Evolutionary conservation across 2,888 invertebrate genomes (phyloP).

Genomic region (Diploptera punctata): DNA sequence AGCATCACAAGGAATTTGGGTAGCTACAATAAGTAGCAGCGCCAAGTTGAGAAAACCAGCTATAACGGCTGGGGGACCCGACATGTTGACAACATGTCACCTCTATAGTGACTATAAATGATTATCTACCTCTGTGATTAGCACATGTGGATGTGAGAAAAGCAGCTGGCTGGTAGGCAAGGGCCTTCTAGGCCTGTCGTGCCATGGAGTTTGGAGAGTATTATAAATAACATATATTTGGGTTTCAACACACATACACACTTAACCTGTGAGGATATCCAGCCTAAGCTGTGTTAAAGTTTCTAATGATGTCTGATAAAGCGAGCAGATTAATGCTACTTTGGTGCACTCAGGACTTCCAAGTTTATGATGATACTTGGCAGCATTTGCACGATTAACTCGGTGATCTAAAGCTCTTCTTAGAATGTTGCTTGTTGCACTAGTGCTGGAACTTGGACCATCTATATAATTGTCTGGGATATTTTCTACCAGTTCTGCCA

Average conservation of each 20-base stretch:
- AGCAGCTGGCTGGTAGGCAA: no score
- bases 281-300: constrained; percentile 90
- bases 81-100: no score
- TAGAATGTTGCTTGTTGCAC: constrained; percentile 56
- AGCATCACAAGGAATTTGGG: no score
- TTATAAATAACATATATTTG: no score
- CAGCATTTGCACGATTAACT: constrained; percentile 62
- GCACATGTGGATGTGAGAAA: no score
- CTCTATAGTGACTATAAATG: no score
- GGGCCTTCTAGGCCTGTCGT: no score
- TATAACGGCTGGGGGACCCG: no score
- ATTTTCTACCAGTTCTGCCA: constrained; percentile 52
- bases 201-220: no score
- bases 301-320: constrained; percentile 90
- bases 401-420: constrained; percentile 61
- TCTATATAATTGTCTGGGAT: constrained; percentile 12
- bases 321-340: constrained; percentile 85
- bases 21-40: no score
- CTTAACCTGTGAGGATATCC: constrained; percentile 81
- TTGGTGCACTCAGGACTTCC: constrained; percentile 83
- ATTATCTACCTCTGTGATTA: no score
- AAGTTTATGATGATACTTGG: constrained; percentile 74
- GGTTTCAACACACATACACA: not conserved
- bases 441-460: constrained; percentile 28
- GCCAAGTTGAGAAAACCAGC: no score